These are phyloP conservation scores for Epirrhoe alternata DNA, from an alignment of 2,888 invertebrate genomes.

Conservation along the genomic window DNA sequence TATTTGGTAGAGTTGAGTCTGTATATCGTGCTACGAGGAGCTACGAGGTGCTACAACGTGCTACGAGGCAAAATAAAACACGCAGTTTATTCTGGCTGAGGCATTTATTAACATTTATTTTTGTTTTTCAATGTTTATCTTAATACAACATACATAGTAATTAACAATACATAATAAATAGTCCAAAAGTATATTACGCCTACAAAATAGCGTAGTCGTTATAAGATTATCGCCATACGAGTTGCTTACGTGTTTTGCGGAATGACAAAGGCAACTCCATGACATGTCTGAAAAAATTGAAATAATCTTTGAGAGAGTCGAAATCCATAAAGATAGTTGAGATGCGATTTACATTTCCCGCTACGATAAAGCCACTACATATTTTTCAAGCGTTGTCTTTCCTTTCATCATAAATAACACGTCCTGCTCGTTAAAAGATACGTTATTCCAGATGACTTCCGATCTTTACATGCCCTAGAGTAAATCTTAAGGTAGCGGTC, in stretches of 20 bases:
- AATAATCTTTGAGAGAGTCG: slow-evolving; percentile 65
- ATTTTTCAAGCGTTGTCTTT: background rate
- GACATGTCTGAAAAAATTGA: slow-evolving; percentile 71
- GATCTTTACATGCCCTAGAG: background rate
- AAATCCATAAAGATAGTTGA: slow-evolving; percentile 11
- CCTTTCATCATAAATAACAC: background rate
- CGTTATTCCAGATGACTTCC: background rate
- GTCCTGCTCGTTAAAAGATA: background rate
- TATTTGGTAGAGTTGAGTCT: no score
- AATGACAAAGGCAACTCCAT: slow-evolving; percentile 76
- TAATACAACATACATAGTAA: slow-evolving; percentile 86
- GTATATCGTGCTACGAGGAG: slow-evolving; percentile 10
- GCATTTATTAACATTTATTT: slow-evolving; percentile 86
- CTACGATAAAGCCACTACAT: background rate
- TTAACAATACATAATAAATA: slow-evolving; percentile 86
- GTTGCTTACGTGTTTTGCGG: slow-evolving; percentile 74
- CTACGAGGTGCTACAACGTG: slow-evolving; percentile 17
- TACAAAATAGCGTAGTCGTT: slow-evolving; percentile 85
- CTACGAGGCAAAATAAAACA: slow-evolving; percentile 52
- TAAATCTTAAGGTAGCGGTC: slow-evolving; percentile 5
- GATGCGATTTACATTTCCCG: slow-evolving; percentile 2
- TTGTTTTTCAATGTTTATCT: slow-evolving; percentile 82
- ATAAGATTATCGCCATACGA: slow-evolving; percentile 83
- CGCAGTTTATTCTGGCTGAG: slow-evolving; percentile 79
- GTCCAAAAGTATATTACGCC: slow-evolving; percentile 86